A percentile compares a stretch with the other conserved stretches of the same genome.
phyloP scores from a whole-genome alignment of 1,140 invertebrate genomes.

The Gonatopus flavifemur region DNA sequence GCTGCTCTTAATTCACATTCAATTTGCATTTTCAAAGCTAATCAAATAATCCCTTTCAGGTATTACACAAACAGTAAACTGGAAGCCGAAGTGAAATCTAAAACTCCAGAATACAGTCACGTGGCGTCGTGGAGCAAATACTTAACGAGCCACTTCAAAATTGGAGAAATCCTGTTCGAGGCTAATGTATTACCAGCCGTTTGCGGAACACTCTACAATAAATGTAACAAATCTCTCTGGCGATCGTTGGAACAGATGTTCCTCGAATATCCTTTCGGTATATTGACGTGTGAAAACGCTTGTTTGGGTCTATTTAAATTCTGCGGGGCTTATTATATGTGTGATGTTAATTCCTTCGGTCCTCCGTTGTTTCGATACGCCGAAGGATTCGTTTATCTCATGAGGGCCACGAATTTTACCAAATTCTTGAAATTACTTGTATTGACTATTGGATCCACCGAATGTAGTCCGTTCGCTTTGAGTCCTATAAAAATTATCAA shows the following conservation, averaged over 20 bases:
- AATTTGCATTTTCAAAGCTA: no score
- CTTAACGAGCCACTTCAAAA: constrained; percentile 30
- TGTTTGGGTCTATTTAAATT: constrained; percentile 42
- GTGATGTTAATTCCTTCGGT: constrained; percentile 37
- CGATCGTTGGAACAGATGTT: constrained; percentile 32
- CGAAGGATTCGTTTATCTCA: constrained; percentile 30
- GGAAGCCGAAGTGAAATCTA: constrained; percentile 21
- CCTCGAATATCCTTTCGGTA: constrained; percentile 29
- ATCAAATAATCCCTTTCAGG: constrained; percentile 1
- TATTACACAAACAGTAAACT: constrained; percentile 36
- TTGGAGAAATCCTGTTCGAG: constrained; percentile 39
- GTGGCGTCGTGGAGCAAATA: constrained; percentile 17
- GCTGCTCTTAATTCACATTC: no score
- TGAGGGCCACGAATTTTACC: constrained; percentile 32
- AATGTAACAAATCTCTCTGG: constrained; percentile 28
- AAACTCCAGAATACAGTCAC: constrained; percentile 9
- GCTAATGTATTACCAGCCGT: constrained; percentile 25
- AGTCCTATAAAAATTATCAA: constrained; percentile 39
- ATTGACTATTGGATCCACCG: constrained; percentile 35
- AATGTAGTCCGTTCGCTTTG: constrained; percentile 38
- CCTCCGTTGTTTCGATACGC: constrained; percentile 40
- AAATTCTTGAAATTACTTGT: constrained; percentile 35
- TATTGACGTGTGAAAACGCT: constrained; percentile 38
- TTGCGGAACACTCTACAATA: constrained; percentile 30
- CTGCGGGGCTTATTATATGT: constrained; percentile 41